Percentiles rank a stretch among this genome's conserved stretches.
phyloP scores from a whole-genome alignment of 2,888 invertebrate species.

The Strigamia crassipes region DNA sequence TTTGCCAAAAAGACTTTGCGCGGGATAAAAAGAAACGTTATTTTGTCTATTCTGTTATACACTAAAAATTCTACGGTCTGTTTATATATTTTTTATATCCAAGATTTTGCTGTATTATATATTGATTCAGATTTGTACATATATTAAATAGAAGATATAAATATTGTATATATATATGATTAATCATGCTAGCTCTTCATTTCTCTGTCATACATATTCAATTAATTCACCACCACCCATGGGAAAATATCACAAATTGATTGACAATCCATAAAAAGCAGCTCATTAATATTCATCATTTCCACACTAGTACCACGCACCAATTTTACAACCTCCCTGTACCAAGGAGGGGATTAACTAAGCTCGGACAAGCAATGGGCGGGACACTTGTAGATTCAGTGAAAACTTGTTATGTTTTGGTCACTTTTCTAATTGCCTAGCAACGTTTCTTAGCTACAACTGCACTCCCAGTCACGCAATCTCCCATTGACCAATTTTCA shows the following conservation, averaged over 20 bases:
- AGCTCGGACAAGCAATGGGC: neutral
- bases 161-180: neutral
- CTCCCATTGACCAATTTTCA: neutral
- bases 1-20: too few species aligned
- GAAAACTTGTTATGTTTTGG: neutral
- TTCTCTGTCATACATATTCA: neutral
- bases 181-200: neutral
- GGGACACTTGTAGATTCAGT: slow-evolving; percentile 27
- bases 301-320: neutral
- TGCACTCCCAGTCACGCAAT: neutral
- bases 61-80: neutral
- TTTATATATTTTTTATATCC: slow-evolving; percentile 29
- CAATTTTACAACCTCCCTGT: neutral
- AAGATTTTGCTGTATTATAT: slow-evolving; percentile 3
- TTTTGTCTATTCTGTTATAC: neutral
- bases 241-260: neutral
- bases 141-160: slow-evolving; percentile 5
- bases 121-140: slow-evolving; percentile 13
- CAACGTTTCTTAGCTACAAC: neutral
- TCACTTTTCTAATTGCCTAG: neutral
- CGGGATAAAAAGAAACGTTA: neutral
- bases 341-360: neutral
- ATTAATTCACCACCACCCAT: neutral
- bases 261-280: neutral
- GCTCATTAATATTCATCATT: neutral